These are phyloP conservation scores for Idaea straminata DNA, from an alignment of 2,888 invertebrate genomes.

Conservation along the genomic window DNA sequence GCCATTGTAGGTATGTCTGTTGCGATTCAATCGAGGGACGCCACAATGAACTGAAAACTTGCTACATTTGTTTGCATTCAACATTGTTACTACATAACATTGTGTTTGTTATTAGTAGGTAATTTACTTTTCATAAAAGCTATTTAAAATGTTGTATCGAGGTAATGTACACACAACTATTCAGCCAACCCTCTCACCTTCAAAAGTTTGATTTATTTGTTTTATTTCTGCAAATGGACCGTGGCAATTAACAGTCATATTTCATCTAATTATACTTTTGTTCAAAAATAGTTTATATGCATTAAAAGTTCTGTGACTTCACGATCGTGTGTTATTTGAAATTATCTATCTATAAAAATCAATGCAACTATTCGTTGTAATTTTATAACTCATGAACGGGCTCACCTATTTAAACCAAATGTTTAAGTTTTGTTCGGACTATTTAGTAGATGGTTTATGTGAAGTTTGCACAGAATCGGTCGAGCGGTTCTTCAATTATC, in stretches of 20 bases:
- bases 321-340: too few relatives aligned
- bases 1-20: conserved; percentile 48
- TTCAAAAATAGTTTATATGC: too few relatives aligned
- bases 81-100: neutral
- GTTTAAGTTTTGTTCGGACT: too few relatives aligned
- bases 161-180: neutral
- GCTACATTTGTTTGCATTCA: conserved; percentile 13
- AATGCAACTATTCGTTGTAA: too few relatives aligned
- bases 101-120: neutral
- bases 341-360: too few relatives aligned
- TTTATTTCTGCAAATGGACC: neutral
- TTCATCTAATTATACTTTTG: too few relatives aligned
- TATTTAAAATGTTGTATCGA: neutral
- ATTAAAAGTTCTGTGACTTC: too few relatives aligned
- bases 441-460: too few relatives aligned
- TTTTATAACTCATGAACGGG: too few relatives aligned
- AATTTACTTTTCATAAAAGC: conserved; percentile 2
- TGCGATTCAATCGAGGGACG: conserved; percentile 45
- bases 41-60: conserved; percentile 47
- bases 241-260: neutral
- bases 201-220: neutral
- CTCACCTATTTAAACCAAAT: too few relatives aligned
- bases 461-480: too few relatives aligned
- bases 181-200: neutral
- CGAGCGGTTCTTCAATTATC: too few relatives aligned